These are phyloP conservation scores for Chymomyza amoena DNA, from an alignment of 2,888 invertebrate genomes.

Conservation along the genomic window DNA sequence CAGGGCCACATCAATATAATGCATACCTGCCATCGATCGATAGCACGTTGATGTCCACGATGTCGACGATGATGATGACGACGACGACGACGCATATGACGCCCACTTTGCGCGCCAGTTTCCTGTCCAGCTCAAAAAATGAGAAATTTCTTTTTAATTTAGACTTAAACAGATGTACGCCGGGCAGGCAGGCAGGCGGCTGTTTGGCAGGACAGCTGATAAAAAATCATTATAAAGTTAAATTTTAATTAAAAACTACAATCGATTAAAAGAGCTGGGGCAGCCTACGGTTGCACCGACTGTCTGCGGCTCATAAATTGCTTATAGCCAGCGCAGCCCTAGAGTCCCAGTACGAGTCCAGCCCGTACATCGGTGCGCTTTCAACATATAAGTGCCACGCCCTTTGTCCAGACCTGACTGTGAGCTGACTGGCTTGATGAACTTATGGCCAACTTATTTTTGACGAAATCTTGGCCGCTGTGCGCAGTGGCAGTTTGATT, in stretches of 20 bases:
- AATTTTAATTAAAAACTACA: constrained; percentile 77
- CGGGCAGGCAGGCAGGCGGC: constrained; percentile 7
- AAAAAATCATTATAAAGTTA: constrained; percentile 77
- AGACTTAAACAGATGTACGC: constrained; percentile 56
- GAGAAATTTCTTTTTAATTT: constrained; percentile 77
- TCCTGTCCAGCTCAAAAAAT: constrained; percentile 60
- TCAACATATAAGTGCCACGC: constrained; percentile 45
- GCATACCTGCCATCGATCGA: not conserved
- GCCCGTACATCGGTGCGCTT: constrained; percentile 54
- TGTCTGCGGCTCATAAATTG: constrained; percentile 73
- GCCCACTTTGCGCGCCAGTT: constrained; percentile 61
- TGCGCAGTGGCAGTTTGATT: constrained; percentile 66
- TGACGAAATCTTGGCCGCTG: constrained; percentile 36
- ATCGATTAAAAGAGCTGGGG: constrained; percentile 56
- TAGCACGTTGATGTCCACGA: constrained; percentile 3
- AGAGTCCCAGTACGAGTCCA: constrained; percentile 17
- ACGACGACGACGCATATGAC: constrained; percentile 26
- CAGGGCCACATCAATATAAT: constrained; percentile 59
- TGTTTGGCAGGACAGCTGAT: constrained; percentile 68
- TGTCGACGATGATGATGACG: too few relatives aligned
- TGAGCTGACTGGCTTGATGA: constrained; percentile 47
- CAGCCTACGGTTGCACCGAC: constrained; percentile 24
- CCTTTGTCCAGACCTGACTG: constrained; percentile 16
- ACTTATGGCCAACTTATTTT: constrained; percentile 69
- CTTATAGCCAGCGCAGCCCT: not conserved